These are phyloP conservation scores for Merops nubicus DNA, from an alignment of 2,113 vertebrate genomes.

Conservation along the genomic window DNA sequence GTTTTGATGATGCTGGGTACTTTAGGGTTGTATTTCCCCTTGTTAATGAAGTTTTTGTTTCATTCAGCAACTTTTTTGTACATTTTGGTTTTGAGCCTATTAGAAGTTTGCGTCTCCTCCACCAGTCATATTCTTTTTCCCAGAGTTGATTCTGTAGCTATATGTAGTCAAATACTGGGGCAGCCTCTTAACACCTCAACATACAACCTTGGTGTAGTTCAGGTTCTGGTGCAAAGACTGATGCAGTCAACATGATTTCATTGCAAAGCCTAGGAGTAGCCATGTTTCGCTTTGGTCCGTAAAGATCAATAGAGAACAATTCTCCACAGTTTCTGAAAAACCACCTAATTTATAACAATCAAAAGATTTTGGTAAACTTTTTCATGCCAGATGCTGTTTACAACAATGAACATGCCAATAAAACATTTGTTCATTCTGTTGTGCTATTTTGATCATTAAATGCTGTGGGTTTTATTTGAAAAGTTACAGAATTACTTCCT, in stretches of 20 bases:
- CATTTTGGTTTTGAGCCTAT: slow-evolving; percentile 70
- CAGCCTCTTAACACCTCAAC: slow-evolving; percentile 66
- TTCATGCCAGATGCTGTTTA: slow-evolving; percentile 94
- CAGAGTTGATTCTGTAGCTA: slow-evolving; percentile 67
- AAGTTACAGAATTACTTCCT: neutral
- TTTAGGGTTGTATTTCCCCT: slow-evolving; percentile 68
- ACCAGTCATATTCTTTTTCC: slow-evolving; percentile 62
- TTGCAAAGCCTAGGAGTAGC: slow-evolving; percentile 69
- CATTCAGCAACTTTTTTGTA: slow-evolving; percentile 72
- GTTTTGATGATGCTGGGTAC: slow-evolving; percentile 72
- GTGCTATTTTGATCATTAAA: slow-evolving; percentile 80
- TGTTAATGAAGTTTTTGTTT: slow-evolving; percentile 71
- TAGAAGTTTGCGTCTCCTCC: slow-evolving; percentile 70
- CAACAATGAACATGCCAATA: slow-evolving; percentile 96
- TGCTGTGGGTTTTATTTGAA: slow-evolving; percentile 51
- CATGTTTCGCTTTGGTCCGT: slow-evolving; percentile 73
- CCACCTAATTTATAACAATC: slow-evolving; percentile 84
- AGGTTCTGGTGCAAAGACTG: slow-evolving; percentile 61
- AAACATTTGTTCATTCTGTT: slow-evolving; percentile 83
- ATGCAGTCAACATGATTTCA: slow-evolving; percentile 69
- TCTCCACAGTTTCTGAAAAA: slow-evolving; percentile 74
- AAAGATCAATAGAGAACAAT: slow-evolving; percentile 71
- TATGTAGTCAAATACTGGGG: slow-evolving; percentile 64
- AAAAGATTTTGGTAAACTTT: slow-evolving; percentile 83
- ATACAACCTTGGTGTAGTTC: slow-evolving; percentile 62